Conservation (phyloP, 1,140 invertebrate species). For the Papilio machaon region DNA sequence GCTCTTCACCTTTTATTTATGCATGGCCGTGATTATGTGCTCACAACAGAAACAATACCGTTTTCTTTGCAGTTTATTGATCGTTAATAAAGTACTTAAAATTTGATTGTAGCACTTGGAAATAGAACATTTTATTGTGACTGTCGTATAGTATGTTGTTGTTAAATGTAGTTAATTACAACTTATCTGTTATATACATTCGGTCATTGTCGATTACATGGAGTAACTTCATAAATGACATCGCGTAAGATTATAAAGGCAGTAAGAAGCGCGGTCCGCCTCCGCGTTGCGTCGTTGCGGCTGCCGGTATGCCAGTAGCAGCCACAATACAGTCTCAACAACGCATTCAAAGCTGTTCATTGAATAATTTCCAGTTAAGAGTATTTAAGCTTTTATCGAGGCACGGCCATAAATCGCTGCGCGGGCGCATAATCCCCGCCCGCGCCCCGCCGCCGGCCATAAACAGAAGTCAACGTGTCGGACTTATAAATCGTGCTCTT, state of each 20-base stretch:
- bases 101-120: neutral
- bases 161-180: neutral
- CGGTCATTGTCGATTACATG: neutral
- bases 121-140: neutral
- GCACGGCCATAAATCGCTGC: constrained; percentile 77
- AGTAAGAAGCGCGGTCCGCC: neutral
- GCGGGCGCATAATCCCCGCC: constrained; percentile 76
- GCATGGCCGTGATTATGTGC: neutral
- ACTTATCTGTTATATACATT: too few relatives aligned
- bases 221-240: neutral
- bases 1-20: neutral
- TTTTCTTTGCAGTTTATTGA: neutral
- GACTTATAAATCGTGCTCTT: constrained; percentile 81
- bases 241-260: constrained; percentile 4
- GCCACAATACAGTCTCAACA: constrained; percentile 44
- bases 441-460: constrained; percentile 73
- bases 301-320: constrained; percentile 7
- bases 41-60: neutral
- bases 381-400: constrained; percentile 81
- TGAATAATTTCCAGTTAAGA: constrained; percentile 74
- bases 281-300: neutral
- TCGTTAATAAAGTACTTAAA: neutral
- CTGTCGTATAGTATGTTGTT: neutral
- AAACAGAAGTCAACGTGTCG: constrained; percentile 81
- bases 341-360: constrained; percentile 60